A percentile compares a stretch with the other conserved stretches of the same genome.
phyloP scores from a whole-genome alignment of 2,888 invertebrate species.

The Quadriops clusia region DNA sequence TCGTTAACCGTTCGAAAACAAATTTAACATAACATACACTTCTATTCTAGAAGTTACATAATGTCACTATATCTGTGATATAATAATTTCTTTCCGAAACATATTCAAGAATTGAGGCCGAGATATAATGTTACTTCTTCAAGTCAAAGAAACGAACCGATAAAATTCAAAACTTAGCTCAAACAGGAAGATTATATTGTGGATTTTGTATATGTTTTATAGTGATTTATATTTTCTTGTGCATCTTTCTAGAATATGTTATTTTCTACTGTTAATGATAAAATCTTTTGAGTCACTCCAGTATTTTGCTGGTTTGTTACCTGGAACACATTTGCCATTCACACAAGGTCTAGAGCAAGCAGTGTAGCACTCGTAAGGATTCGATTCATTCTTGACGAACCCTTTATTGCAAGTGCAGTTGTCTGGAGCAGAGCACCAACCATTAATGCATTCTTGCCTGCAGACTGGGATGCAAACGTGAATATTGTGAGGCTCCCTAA shows the following conservation, averaged over 20 bases:
- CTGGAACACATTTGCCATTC: constrained; percentile 15
- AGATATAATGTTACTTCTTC: too few relatives aligned
- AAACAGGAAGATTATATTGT: too few relatives aligned
- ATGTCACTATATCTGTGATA: too few relatives aligned
- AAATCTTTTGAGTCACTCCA: constrained; percentile 13
- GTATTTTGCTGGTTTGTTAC: constrained; percentile 14
- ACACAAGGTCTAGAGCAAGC: constrained; percentile 17
- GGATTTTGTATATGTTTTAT: too few relatives aligned
- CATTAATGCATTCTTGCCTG: constrained; percentile 21
- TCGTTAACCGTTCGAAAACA: too few relatives aligned
- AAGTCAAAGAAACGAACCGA: too few relatives aligned
- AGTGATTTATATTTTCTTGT: constrained; percentile 4
- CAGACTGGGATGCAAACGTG: constrained; percentile 24
- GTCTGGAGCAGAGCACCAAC: constrained; percentile 21
- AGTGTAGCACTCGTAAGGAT: constrained; percentile 19
- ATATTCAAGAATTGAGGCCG: too few relatives aligned
- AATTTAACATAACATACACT: too few relatives aligned
- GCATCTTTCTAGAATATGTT: not conserved
- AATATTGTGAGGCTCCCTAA: constrained; percentile 7
- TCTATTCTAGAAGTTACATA: too few relatives aligned
- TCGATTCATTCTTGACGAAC: constrained; percentile 12
- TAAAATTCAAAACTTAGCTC: too few relatives aligned
- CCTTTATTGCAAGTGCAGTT: constrained; percentile 18
- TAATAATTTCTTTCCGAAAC: too few relatives aligned
- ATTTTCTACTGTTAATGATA: not conserved